A percentile compares a stretch with the other conserved stretches of the same genome.
Evolutionary conservation across 2,888 invertebrate species (phyloP).

Genomic region (Hesperia comma): DNA sequence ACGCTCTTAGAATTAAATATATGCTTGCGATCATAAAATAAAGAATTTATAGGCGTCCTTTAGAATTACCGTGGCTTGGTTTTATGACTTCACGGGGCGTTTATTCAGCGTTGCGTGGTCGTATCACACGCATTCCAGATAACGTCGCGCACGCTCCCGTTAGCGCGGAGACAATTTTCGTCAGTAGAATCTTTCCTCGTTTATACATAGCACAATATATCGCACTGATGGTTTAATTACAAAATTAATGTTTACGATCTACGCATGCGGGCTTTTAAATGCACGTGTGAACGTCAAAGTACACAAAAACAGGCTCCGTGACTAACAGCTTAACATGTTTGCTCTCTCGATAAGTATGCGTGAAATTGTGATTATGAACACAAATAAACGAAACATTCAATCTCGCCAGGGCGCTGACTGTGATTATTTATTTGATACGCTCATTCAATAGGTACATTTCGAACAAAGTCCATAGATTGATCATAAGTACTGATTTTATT

Average conservation of each 20-base stretch:
- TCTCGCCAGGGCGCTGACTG: constrained; percentile 42
- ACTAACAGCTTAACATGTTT: constrained; percentile 74
- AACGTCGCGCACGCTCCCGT: constrained; percentile 46
- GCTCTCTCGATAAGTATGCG: constrained; percentile 72
- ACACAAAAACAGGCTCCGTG: constrained; percentile 69
- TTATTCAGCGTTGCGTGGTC: constrained; percentile 75
- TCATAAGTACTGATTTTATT: constrained; percentile 21
- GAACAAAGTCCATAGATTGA: not conserved
- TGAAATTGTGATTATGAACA: constrained; percentile 79
- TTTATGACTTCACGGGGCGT: constrained; percentile 81
- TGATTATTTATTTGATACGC: constrained; percentile 42
- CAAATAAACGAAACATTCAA: constrained; percentile 55
- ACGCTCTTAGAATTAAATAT: constrained; percentile 80
- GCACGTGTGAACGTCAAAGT: constrained; percentile 52
- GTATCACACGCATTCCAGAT: constrained; percentile 70
- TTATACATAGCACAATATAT: constrained; percentile 35
- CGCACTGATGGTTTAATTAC: constrained; percentile 44
- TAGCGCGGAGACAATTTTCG: constrained; percentile 56
- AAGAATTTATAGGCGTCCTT: constrained; percentile 83
- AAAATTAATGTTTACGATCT: constrained; percentile 40
- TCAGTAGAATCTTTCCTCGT: constrained; percentile 49
- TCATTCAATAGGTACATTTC: constrained; percentile 25
- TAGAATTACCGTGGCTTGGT: constrained; percentile 78
- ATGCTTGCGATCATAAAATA: constrained; percentile 80
- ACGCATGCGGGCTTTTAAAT: constrained; percentile 44